These are phyloP conservation scores for Hemibagrus wyckioides DNA, from an alignment of 2,113 vertebrate species.

Conservation along the genomic window DNA sequence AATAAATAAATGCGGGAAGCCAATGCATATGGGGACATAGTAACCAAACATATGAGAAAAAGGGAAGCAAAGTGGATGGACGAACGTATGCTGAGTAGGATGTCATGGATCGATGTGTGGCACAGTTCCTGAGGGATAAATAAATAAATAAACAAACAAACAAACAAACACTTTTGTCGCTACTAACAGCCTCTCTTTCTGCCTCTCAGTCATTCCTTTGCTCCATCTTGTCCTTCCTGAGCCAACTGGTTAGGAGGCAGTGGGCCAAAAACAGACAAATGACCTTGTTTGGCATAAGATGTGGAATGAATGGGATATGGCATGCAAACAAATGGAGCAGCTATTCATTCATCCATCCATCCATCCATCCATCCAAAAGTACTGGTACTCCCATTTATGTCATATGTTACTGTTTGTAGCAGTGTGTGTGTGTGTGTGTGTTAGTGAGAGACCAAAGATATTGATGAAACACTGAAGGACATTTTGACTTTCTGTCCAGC, in stretches of 20 bases:
- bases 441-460: constrained; percentile 4
- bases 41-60: neutral
- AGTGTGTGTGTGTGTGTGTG: neutral
- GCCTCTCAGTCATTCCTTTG: neutral
- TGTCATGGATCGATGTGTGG: neutral
- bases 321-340: neutral
- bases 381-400: neutral
- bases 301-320: neutral
- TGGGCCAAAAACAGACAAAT: neutral
- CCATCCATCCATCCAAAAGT: neutral
- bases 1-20: constrained; percentile 32
- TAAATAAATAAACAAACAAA: too few species aligned
- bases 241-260: constrained; percentile 2
- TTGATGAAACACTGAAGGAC: constrained; percentile 12
- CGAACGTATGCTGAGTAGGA: constrained; percentile 31
- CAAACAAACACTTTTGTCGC: neutral
- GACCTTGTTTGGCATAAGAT: neutral
- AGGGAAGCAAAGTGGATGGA: neutral
- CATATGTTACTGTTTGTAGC: neutral
- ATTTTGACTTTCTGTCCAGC: constrained; percentile 26
- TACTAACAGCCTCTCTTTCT: too few species aligned
- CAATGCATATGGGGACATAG: neutral
- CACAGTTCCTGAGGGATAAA: neutral
- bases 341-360: neutral
- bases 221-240: neutral